A percentile compares a stretch with the other conserved stretches of the same genome.
These are phyloP conservation scores for Nematostella vectensis DNA, from an alignment of 92 coral and sea anemone genomes.

Conservation along the genomic window DNA sequence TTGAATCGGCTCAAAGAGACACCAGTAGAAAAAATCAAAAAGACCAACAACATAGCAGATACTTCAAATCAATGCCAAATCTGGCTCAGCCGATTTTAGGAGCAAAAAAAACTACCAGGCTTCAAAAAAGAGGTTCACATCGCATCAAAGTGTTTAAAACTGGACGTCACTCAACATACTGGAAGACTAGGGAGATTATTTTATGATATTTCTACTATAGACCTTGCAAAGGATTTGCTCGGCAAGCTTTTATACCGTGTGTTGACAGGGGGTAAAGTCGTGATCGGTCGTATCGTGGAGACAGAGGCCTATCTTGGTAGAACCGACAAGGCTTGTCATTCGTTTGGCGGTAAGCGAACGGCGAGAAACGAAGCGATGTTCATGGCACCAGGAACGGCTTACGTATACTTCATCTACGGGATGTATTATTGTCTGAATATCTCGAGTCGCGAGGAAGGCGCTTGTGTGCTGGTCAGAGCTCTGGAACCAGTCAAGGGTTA, in stretches of 20 bases:
- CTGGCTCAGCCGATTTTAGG: too few species aligned
- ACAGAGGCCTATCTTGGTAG: constrained; percentile 92
- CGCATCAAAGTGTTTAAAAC: too few species aligned
- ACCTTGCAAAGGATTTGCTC: constrained; percentile 62
- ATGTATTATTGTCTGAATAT: constrained; percentile 93
- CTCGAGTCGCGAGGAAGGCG: constrained; percentile 75
- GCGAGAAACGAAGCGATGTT: constrained; percentile 68
- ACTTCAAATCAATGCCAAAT: too few species aligned
- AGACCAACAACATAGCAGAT: too few species aligned
- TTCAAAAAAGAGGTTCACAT: too few species aligned
- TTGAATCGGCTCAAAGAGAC: too few species aligned
- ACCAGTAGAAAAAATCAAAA: too few species aligned
- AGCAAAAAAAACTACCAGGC: too few species aligned
- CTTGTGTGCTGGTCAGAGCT: constrained; percentile 83
- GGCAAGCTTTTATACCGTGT: constrained; percentile 75
- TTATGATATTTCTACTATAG: constrained; percentile 53
- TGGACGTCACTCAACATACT: too few species aligned
- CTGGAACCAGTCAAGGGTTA: constrained; percentile 83
- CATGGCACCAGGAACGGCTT: constrained; percentile 84
- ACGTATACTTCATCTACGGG: constrained; percentile 90
- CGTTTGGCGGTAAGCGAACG: constrained; percentile 79
- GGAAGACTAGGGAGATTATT: constrained; percentile 45
- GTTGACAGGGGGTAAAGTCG: constrained; percentile 57
- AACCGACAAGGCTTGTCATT: constrained; percentile 81
- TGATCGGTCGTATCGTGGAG: constrained; percentile 77